phyloP scores from a whole-genome alignment of 2,888 invertebrate genomes.

The Actias luna region DNA sequence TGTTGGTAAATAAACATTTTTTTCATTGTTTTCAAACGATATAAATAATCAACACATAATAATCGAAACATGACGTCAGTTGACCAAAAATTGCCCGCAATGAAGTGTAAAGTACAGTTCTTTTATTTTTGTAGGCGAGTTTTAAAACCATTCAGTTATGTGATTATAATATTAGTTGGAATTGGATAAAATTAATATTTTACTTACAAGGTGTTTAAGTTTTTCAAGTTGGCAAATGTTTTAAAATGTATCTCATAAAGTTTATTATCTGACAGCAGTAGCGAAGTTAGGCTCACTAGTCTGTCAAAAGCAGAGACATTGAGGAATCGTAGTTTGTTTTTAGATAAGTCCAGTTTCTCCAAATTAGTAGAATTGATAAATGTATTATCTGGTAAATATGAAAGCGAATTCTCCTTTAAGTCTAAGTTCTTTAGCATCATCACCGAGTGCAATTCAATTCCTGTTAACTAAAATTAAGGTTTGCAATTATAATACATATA shows the following conservation, averaged over 20 bases:
- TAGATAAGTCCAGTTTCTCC: conserved; percentile 86
- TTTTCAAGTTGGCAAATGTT: conserved; percentile 83
- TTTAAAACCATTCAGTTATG: neutral
- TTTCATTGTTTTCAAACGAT: too few relatives aligned
- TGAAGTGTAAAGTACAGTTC: too few relatives aligned
- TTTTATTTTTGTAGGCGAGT: too few relatives aligned
- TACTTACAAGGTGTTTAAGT: conserved; percentile 87
- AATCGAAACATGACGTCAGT: too few relatives aligned
- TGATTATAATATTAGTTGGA: neutral
- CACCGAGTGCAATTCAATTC: conserved; percentile 80
- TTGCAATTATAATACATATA: neutral
- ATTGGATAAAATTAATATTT: neutral
- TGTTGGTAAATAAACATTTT: too few relatives aligned
- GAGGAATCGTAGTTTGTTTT: conserved; percentile 85
- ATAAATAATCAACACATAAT: too few relatives aligned
- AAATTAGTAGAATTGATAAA: conserved; percentile 82
- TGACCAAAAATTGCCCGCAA: too few relatives aligned
- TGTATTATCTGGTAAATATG: conserved; percentile 76
- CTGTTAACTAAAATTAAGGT: conserved; percentile 61
- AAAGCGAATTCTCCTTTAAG: conserved; percentile 85
- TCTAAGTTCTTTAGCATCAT: conserved; percentile 83
- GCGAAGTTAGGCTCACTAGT: conserved; percentile 83
- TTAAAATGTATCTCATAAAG: conserved; percentile 84
- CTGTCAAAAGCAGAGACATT: conserved; percentile 83
- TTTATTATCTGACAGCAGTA: conserved; percentile 87